A percentile compares a stretch with the other conserved stretches of the same genome.
Evolutionary conservation across 64 coral and sea anemone genomes (phyloP).

Genomic region (Pocillopora damicornis): DNA sequence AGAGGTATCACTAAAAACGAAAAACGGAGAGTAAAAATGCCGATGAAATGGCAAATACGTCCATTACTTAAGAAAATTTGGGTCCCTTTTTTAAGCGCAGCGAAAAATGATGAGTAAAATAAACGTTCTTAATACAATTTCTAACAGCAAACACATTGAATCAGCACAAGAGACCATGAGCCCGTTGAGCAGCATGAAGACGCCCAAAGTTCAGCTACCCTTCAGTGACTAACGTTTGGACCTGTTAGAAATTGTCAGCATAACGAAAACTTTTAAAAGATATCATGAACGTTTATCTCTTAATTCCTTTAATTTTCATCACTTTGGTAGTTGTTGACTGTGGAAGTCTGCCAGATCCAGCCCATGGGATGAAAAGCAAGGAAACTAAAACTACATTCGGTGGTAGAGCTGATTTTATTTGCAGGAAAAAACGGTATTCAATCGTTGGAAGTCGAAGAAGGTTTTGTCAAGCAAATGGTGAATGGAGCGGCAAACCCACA

Average conservation of each 20-base stretch:
- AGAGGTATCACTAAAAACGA: no score
- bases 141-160: no score
- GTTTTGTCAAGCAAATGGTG: conserved; percentile 1
- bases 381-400: conserved; percentile 25
- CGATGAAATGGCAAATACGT: not conserved
- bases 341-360: conserved; percentile 18
- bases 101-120: not conserved
- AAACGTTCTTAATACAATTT: no score
- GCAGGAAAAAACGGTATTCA: not conserved
- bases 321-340: conserved; percentile 19
- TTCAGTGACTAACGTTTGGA: no score
- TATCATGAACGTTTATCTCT: not conserved
- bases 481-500: conserved; percentile 15
- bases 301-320: not conserved
- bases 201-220: no score
- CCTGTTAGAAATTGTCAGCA: no score
- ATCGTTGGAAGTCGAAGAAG: not conserved
- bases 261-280: not conserved
- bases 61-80: no score
- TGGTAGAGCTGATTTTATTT: conserved; percentile 19
- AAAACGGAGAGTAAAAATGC: not conserved
- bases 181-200: no score
- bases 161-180: no score
- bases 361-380: conserved; percentile 6
- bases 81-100: not conserved